Evolutionary conservation across 2,888 invertebrate species (phyloP), one percentile per base, ranked within the genome.

Genomic region (Congeria kusceri): DNA sequence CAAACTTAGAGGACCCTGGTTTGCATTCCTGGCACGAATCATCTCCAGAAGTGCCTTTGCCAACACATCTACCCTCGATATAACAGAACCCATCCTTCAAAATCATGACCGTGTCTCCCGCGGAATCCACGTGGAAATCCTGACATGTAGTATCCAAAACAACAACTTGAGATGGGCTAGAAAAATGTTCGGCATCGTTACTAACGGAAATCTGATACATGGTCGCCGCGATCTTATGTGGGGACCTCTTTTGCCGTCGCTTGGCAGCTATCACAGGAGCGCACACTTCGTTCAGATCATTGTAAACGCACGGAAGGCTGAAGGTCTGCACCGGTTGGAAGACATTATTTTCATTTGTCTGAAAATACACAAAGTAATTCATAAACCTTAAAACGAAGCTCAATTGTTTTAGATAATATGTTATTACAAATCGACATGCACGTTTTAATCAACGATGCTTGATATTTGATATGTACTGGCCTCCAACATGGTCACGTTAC

Each of bases 401-500:
- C 32, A 32, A 7, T 32, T 4, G 32, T 32, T 7, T 32, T 4
- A 7, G 9, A 4, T 32, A 49, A 9, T 18, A 49, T 49, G 49
- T 20, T 49, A 49, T 9, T 9, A 49, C 5, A 32, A 9, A 32
- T 7, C 32, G 9, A 7, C 32, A 32, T 7, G 32, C 9, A 32
- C 9, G 32, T 39, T 1, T 39, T 13, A 39, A 11, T 13, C 3
- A 39, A 11, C 18, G n/a, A 23, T 13, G 9, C 53, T 7, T n/a
- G 9, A 23, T 5, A 18, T 32, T 15, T 29, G 28, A 23, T n/a
- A 5, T 44, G 1, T 7, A 39, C 39, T 57, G 63, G 63, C 74
- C 28, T 39, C 57, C 57, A 29, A 74, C 1, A 68, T 32, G 18
- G 46, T 44, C 18, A 74, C 56, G 23, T 57, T 56, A 25, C 74